A percentile compares a stretch with the other conserved stretches of the same genome.
Conservation (phyloP, 2,888 invertebrate species). For the Aelia acuminata region DNA sequence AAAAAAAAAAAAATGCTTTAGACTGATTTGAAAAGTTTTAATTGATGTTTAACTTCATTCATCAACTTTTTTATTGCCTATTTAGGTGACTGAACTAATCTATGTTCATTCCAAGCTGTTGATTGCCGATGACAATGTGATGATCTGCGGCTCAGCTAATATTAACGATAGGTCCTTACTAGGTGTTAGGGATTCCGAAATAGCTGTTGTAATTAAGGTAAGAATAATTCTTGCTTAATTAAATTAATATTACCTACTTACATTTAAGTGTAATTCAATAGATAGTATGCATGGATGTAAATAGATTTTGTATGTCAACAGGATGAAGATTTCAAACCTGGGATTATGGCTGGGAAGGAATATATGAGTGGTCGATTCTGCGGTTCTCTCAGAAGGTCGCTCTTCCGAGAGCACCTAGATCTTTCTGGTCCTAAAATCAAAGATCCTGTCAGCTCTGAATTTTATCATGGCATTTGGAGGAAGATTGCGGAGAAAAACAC, state of each 20-base stretch:
- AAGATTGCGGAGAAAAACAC: constrained; percentile 87
- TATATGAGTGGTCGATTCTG: constrained; percentile 90
- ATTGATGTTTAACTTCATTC: background rate
- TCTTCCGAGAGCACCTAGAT: constrained; percentile 95
- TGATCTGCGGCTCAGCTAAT: constrained; percentile 97
- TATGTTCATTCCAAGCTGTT: constrained; percentile 98
- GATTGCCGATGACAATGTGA: constrained; percentile 91
- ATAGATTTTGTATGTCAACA: constrained; percentile 68
- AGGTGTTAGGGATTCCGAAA: constrained; percentile 95
- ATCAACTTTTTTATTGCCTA: background rate
- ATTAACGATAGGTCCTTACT: constrained; percentile 97
- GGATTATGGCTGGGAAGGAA: constrained; percentile 84
- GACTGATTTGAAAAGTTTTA: background rate
- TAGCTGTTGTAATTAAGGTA: constrained; percentile 89
- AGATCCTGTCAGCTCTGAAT: constrained; percentile 85
- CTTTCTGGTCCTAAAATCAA: constrained; percentile 70
- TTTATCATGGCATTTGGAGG: constrained; percentile 90
- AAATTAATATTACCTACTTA: background rate
- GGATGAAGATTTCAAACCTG: constrained; percentile 86
- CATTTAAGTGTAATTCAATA: too few species aligned
- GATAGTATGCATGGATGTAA: too few species aligned
- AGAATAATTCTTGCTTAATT: background rate
- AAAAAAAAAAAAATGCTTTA: too few species aligned
- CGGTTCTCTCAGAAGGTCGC: constrained; percentile 83
- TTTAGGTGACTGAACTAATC: constrained; percentile 88